Percentiles rank a stretch among this genome's conserved stretches.
Evolutionary conservation across 2,113 vertebrate genomes (phyloP).

Genomic region (Tachysurus fulvidraco): DNA sequence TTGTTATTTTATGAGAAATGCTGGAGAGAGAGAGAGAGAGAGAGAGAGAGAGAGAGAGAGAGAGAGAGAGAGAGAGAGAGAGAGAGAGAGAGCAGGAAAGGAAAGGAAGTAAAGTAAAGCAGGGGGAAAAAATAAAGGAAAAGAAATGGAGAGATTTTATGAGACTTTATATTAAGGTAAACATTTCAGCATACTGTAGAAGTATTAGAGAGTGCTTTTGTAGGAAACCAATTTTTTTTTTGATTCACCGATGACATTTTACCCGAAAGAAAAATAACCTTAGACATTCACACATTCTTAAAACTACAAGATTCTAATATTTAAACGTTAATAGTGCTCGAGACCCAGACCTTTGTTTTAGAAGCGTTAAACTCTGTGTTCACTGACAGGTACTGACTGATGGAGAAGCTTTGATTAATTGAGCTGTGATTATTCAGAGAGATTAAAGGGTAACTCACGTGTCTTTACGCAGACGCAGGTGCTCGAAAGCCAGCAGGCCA

Average conservation of each 20-base stretch:
- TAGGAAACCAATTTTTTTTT: neutral
- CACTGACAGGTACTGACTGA: neutral
- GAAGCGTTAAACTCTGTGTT: neutral
- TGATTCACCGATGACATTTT: neutral
- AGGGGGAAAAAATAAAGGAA: constrained; percentile 54
- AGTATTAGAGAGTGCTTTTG: neutral
- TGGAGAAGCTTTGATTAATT: neutral
- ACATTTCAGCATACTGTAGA: constrained; percentile 14
- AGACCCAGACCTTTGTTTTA: neutral
- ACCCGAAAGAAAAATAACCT: neutral
- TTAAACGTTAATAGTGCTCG: neutral
- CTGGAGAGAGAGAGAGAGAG: constrained; percentile 67
- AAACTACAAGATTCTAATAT: neutral
- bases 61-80: constrained; percentile 48
- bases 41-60: too few species aligned
- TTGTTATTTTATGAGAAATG: constrained; percentile 93
- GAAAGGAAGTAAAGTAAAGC: neutral
- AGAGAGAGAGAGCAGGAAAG: constrained; percentile 1
- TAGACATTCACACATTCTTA: neutral
- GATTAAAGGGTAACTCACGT: constrained; percentile 76
- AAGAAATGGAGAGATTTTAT: constrained; percentile 27
- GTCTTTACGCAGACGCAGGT: constrained; percentile 85
- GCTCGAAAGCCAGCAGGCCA: constrained; percentile 86
- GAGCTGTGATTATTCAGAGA: neutral
- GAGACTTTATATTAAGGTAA: constrained; percentile 28